Evolutionary conservation across 2,797 vertebrate species (phyloP), one percentile per base, ranked within the genome.

Genomic region (Enteromius radiatus): DNA sequence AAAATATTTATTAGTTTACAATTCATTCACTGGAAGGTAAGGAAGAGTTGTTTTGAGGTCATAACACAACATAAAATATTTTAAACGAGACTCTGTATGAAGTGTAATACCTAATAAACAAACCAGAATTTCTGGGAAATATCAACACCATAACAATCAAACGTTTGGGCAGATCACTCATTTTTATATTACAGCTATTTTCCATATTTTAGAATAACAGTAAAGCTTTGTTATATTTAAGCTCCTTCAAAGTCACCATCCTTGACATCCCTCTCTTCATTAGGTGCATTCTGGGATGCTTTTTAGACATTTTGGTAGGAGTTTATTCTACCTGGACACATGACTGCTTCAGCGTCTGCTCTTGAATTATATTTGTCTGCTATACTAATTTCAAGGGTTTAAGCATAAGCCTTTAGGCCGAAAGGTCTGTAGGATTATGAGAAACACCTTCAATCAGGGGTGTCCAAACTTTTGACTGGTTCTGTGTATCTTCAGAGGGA

Each of bases 221-320:
- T 52, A 52, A 38, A n/a, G 4, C 26, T 11, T 47, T 49, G 9
- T 21, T 21, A 49, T 14, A 21, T 33, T 31, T 33, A 31, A 71
- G 45, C 45, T 21, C 47, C 69, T 21, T 71, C 9, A 31, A 21
- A 28, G 8, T 5, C 43, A 31, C 41, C 2, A 6, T 31, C 59
- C 59, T 63, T 63, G 59, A 63, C 59, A 63, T 63, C 59, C 28
- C 28, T 63, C 59, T 63, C 59, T 31, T 15, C 59, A 63, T 63
- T 31, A 63, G 59, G 59, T 31, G 59, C 59, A 63, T 63, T 31
- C 59, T 63, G 59, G 59, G 59, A 31, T 63, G 26, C 28, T 63
- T 63, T 63, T 63, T 31, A 17, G 31, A 63, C 26, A 28, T 15
- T 31, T 15, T 1, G 4, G 26, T 28, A 63, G 59, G 14, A 15